Evolutionary conservation across 1,140 invertebrate genomes (phyloP).

Genomic region (Aphaenogaster rudis): DNA sequence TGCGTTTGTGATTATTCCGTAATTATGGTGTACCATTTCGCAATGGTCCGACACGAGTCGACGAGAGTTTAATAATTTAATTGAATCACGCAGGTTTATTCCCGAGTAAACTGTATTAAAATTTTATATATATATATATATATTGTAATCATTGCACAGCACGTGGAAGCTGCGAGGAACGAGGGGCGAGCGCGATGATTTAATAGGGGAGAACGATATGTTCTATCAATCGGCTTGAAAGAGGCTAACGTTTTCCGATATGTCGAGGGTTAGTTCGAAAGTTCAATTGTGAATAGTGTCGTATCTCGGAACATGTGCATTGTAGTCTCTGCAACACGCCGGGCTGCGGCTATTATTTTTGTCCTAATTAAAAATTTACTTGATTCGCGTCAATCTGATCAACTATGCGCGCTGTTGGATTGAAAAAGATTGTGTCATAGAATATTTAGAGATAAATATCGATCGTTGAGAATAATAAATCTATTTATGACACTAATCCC

Average conservation of each 20-base stretch:
- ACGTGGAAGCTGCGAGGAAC: neutral
- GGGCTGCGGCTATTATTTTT: too few species aligned
- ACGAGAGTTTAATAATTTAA: constrained; percentile 47
- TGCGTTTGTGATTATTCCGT: neutral
- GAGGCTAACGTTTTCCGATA: constrained; percentile 34
- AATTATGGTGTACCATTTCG: constrained; percentile 15
- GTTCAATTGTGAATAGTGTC: constrained; percentile 14
- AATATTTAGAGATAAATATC: neutral
- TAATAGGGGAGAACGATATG: constrained; percentile 3
- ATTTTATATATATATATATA: constrained; percentile 32
- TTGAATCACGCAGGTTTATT: constrained; percentile 27
- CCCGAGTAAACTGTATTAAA: constrained; percentile 12
- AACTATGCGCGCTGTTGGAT: neutral
- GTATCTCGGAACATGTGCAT: neutral
- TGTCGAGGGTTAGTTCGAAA: constrained; percentile 19
- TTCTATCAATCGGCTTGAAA: constrained; percentile 20
- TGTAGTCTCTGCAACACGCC: neutral
- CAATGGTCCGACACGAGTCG: neutral
- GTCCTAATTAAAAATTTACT: constrained; percentile 16
- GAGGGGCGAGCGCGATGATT: constrained; percentile 1
- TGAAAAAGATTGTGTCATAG: neutral
- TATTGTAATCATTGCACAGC: neutral
- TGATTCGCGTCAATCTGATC: neutral
- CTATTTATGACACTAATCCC: neutral
- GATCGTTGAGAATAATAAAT: neutral